Evolutionary conservation across 2,888 invertebrate species (phyloP), one percentile per base, ranked within the genome.

Genomic region (Falcaria lacertinaria): DNA sequence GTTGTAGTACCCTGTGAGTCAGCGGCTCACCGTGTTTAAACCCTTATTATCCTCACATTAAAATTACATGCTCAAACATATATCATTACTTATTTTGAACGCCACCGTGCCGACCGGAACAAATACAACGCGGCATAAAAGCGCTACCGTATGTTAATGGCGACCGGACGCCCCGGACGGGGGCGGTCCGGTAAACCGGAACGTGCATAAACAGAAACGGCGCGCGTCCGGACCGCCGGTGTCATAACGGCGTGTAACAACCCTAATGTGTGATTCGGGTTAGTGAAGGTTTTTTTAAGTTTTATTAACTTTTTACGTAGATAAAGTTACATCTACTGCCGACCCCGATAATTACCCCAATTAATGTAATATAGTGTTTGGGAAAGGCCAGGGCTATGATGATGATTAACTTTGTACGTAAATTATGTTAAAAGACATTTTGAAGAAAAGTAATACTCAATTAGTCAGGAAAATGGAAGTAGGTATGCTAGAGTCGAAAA

Each of bases 81-180:
- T 50, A 52, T 54, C 33, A 33, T 15, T 25, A 37, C 46, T 61
- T 64, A 59, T 64, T 62, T 58, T 52, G 56, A 45, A 25, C 25
- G 28, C 11, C 19, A 6, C n/a, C 11, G 52, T 53, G 53, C 58
- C 52, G 50, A 54, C 64, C 66, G 67, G 66, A 66, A 68, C 52
- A 54, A 45, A 50, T 50, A 47, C 43, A 28, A 45, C 50, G 52
- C 57, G 54, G 55, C 59, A 59, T 58, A 62, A 57, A 57, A 51
- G 47, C 44, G 39, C 45, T 34, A 41, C 44, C 46, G 57, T 60
- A 60, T 58, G 59, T 57, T 61, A 71, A 74, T 66, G 64, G 65
- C 47, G 50, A 63, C 69, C 64, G 69, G 68, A 63, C 56, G n/a
- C n/a, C n/a, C n/a, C n/a, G n/a, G n/a, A n/a, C n/a, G n/a, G 56